Evolutionary conservation across 2,113 vertebrate genomes (phyloP).

Genomic region (Syngnathus scovelli): DNA sequence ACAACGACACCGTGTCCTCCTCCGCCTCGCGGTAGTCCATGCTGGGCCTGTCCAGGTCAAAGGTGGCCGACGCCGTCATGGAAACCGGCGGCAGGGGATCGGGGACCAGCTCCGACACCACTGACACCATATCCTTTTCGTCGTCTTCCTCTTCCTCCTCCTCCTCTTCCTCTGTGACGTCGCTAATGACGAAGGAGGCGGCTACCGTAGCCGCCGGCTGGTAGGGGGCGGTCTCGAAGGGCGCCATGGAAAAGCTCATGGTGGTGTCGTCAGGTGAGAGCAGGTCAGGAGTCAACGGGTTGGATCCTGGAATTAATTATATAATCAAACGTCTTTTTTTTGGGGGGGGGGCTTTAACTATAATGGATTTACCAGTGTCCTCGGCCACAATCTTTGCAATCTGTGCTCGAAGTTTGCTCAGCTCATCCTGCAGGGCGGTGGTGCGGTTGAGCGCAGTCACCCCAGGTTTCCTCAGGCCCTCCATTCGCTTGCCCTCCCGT

Average conservation of each 20-base stretch:
- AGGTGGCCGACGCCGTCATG: conserved; percentile 81
- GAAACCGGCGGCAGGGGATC: conserved; percentile 78
- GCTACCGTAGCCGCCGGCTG: conserved; percentile 71
- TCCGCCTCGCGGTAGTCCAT: conserved; percentile 88
- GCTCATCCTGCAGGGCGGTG: conserved; percentile 91
- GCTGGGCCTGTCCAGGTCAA: conserved; percentile 79
- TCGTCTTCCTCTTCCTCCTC: conserved; percentile 67
- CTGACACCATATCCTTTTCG: conserved; percentile 72
- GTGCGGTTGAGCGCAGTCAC: conserved; percentile 87
- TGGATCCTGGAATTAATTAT: conserved; percentile 73
- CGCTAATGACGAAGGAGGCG: conserved; percentile 96
- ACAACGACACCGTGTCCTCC: conserved; percentile 86
- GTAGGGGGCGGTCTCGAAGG: conserved; percentile 81
- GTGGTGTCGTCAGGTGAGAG: conserved; percentile 91
- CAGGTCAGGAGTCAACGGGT: conserved; percentile 87
- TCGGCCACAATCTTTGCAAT: conserved; percentile 91
- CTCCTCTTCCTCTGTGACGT: conserved; percentile 86
- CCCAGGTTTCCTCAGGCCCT: conserved; percentile 87
- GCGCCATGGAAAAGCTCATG: conserved; percentile 85
- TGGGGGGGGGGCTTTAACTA: too few species aligned
- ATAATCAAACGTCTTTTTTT: background rate
- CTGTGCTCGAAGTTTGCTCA: conserved; percentile 88
- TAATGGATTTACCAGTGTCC: conserved; percentile 74
- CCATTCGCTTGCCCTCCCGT: conserved; percentile 85
- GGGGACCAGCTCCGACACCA: conserved; percentile 84